Percentiles rank a stretch among this genome's conserved stretches.
Conservation (phyloP, 2,888 invertebrate genomes). For the Alentia gelatinosa region DNA sequence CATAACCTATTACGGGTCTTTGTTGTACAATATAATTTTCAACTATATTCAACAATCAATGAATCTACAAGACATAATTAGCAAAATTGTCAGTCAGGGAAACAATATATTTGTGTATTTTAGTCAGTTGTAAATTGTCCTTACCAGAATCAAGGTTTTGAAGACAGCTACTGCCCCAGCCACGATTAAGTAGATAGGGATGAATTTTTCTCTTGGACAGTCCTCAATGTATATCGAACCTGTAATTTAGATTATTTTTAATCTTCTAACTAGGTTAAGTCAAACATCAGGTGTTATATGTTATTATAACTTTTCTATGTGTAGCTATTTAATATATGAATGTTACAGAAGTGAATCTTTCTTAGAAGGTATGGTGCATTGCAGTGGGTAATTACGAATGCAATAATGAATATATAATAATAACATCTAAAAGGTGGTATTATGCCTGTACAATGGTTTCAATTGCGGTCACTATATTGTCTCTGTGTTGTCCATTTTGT, state of each 20-base stretch:
- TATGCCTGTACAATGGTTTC: neutral
- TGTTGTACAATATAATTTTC: neutral
- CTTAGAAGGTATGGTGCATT: neutral
- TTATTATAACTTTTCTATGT: neutral
- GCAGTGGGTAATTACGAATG: neutral
- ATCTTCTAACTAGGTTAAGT: neutral
- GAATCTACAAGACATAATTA: neutral
- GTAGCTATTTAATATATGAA: neutral
- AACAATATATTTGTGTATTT: too few species aligned
- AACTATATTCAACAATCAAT: too few species aligned
- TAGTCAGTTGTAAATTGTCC: neutral
- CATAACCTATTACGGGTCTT: neutral
- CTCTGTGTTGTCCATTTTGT: neutral
- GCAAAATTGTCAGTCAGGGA: neutral
- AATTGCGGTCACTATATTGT: neutral
- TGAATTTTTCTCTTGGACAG: neutral
- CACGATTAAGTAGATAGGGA: conserved; percentile 19
- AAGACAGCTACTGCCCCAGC: neutral
- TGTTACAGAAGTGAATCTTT: neutral
- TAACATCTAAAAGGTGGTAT: neutral
- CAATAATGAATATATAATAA: too few species aligned
- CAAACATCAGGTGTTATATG: neutral
- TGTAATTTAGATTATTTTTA: neutral
- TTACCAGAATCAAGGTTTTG: neutral
- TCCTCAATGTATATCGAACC: neutral